Base-by-base conservation (phyloP, 2,888 invertebrate genomes). In the Caenorhabditis zanzibari region DNA sequence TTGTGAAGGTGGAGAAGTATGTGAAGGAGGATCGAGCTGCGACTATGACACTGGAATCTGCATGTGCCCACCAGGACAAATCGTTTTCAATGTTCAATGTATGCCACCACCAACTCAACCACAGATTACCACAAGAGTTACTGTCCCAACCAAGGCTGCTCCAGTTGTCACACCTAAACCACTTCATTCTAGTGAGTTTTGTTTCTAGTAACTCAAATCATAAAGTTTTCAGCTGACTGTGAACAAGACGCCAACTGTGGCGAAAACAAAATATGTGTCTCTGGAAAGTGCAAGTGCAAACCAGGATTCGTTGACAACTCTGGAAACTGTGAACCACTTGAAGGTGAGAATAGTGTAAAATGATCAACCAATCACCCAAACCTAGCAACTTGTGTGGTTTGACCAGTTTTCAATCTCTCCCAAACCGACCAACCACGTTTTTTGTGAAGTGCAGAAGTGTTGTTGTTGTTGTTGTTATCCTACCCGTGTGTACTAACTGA, bases 1-100 rank as follows among this genome's bases (percentile, higher is more conserved):
- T 54, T 92, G 92, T 81, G 86, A 88, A n/a, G 77, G 84, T 49
- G 91, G 90, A 19, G 89, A 92, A 76, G 85, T 85, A 5, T 92
- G 92, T 68, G 89, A 87, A 16, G 92, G 92, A 49, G 91, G 91
- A 63, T 86, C 92, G 10, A 89, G 80, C 32, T 89, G 90, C 71
- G 89, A 89, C 52, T 79, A 82, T 41, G 87, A 87, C 41, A 88
- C 88, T 24, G 88, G 88, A 58, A 84, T 87, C 41, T 90, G 90
- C 68, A 85, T 88, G 85, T 90, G 90, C 58, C 90, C 90, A 69
- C 69, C 75, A 10, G 89, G 89, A 32, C 86, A 86, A 71, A 85
- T 86, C 19, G 89, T 86, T 35, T 86, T 88, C 71, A 85, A 86
- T 38, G 82, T 75, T 19, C 82, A 85, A 38, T 90, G 90, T 74